Evolutionary conservation across 2,888 invertebrate genomes (phyloP).

Genomic region (Neoscelio sp.): DNA sequence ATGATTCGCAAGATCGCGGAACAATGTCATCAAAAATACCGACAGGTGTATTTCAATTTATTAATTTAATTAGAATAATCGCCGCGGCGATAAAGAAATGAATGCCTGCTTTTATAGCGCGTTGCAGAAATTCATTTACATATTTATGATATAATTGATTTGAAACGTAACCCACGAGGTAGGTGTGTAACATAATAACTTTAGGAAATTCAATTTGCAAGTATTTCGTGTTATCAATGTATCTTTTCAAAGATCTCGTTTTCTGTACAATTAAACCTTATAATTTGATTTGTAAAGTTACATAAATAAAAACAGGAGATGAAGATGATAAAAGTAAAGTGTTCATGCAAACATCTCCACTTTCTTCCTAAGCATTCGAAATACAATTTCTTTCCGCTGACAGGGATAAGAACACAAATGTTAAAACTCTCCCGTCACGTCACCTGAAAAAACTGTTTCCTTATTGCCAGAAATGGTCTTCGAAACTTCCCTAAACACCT

Average conservation of each 20-base stretch:
- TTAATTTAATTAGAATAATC: slow-evolving; percentile 60
- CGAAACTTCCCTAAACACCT: slow-evolving; percentile 27
- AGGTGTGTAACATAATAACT: slow-evolving; percentile 19
- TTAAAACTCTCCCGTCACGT: neutral
- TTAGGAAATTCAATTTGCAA: slow-evolving; percentile 29
- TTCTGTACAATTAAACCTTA: too few relatives aligned
- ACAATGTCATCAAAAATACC: slow-evolving; percentile 59
- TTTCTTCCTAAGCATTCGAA: slow-evolving; percentile 7
- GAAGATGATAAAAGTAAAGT: too few relatives aligned
- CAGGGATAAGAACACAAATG: neutral
- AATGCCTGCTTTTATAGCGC: slow-evolving; percentile 11
- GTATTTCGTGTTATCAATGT: too few relatives aligned
- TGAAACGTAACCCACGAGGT: too few relatives aligned
- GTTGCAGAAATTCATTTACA: slow-evolving; percentile 17
- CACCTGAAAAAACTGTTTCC: slow-evolving; percentile 7
- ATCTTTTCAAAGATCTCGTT: too few relatives aligned
- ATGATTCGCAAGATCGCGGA: slow-evolving; percentile 37
- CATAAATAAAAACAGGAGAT: too few relatives aligned
- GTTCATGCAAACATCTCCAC: too few relatives aligned
- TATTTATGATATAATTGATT: slow-evolving; percentile 30
- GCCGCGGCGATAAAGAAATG: slow-evolving; percentile 21
- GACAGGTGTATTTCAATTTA: slow-evolving; percentile 26
- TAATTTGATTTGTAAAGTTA: too few relatives aligned
- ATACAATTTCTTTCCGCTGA: too few relatives aligned
- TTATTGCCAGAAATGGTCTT: slow-evolving; percentile 1